Evolutionary conservation across 2,113 vertebrate species (phyloP).

Genomic region (Chascanopsetta lugubris): DNA sequence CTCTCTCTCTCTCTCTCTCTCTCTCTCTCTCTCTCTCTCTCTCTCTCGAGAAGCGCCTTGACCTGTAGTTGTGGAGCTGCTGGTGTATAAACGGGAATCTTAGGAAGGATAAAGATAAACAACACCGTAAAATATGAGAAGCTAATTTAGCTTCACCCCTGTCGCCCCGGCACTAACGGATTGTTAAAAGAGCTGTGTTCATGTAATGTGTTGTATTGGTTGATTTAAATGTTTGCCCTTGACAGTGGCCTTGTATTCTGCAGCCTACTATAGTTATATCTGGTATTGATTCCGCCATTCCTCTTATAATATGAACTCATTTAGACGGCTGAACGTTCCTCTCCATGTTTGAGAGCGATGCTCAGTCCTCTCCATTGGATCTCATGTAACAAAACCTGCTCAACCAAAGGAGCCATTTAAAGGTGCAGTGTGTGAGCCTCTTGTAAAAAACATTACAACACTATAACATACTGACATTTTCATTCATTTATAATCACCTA

Average conservation of each 20-base stretch:
- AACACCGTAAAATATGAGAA: conserved; percentile 23
- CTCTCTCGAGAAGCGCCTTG: conserved; percentile 34
- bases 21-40: no score
- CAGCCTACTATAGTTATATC: neutral
- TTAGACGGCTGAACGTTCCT: no score
- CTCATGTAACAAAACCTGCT: no score
- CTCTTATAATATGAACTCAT: neutral
- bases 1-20: no score
- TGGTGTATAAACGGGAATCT: conserved; percentile 46
- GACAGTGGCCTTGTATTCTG: neutral
- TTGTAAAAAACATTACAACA: no score
- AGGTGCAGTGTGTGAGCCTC: no score
- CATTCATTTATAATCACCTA: no score
- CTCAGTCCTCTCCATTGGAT: no score
- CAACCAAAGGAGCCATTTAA: no score
- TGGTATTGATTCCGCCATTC: no score
- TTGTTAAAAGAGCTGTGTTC: neutral
- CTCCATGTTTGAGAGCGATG: no score
- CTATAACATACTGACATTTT: no score
- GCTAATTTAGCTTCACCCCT: neutral
- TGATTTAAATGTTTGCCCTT: neutral
- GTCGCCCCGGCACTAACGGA: neutral
- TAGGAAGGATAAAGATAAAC: neutral
- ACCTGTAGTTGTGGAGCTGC: conserved; percentile 52
- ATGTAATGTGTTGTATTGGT: neutral